Evolutionary conservation across 1,140 invertebrate genomes (phyloP).

Genomic region (Drosophila neocordata): DNA sequence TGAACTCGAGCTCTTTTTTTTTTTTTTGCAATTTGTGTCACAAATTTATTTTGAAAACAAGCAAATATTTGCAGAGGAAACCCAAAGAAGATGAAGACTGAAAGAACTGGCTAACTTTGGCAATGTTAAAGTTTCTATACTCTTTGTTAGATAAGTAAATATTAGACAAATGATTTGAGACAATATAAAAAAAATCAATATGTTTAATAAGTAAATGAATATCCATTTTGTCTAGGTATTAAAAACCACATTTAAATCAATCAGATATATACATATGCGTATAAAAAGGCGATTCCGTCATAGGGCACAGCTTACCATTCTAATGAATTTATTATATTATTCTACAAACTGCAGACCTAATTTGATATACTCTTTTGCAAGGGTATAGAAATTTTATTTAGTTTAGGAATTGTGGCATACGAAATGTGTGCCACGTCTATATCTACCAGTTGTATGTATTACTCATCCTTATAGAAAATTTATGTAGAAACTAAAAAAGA

Average conservation of each 20-base stretch:
- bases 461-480: neutral
- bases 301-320: too few species aligned
- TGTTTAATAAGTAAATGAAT: too few species aligned
- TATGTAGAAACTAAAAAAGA: neutral
- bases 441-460: neutral
- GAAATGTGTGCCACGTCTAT: constrained; percentile 4
- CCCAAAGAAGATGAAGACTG: constrained; percentile 23
- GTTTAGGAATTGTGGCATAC: neutral
- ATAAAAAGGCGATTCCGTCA: too few species aligned
- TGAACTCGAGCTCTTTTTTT: constrained; percentile 24
- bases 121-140: neutral
- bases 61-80: constrained; percentile 43
- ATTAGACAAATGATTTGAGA: too few species aligned
- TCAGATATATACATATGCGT: too few species aligned
- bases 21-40: constrained; percentile 61
- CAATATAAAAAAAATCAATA: too few species aligned
- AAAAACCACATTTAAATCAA: too few species aligned
- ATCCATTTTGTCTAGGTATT: too few species aligned
- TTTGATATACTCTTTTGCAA: neutral
- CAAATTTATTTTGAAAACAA: constrained; percentile 71
- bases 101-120: constrained; percentile 22
- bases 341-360: too few species aligned
- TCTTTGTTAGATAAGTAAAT: neutral
- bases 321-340: too few species aligned
- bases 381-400: neutral